Evolutionary conservation across 2,888 invertebrate species (phyloP), one percentile per base, ranked within the genome.

Genomic region (Eristalis pertinax): DNA sequence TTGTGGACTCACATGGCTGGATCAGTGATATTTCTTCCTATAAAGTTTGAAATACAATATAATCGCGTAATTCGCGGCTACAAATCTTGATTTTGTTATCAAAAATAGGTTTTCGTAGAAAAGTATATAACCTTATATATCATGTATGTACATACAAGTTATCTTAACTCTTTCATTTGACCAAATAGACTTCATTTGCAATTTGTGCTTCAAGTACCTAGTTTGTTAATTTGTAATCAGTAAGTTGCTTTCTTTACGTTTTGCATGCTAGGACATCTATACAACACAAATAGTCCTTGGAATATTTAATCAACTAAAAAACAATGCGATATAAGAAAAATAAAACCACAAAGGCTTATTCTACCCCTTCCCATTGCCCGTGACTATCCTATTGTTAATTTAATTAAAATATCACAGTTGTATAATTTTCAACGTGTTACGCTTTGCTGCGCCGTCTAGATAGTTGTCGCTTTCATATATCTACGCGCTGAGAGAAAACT

Each of bases 401-500:
- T 43, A 67, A 67, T 73, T 79, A 79, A 73, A 62, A 79, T 67
- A 73, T 38, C 38, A 38, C 38, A 13, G 13, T 38, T 38, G 11
- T 38, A 38, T 73, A n/a, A 43, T 24, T 32, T 67, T 73, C 56
- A 41, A 32, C 35, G 43, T 43, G 79, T 79, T 72, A 67, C 62
- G 72, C 43, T 72, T 72, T 67, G 67, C 26, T 75, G 56, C 65
- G 24, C 58, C 19, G 26, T 38, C 56, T 65, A 24, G 29, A 32
- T 43, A 60, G 65, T 65, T 22, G 35, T 19, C 41, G 72, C 22
- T 35, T 67, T 32, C 56, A 60, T 60, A 65, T 60, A n/a, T n/a
- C n/a, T n/a, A 67, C 72, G 58, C 65, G 41, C 43, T 65, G 26
- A 7, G 58, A 26, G 68, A 29, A 13, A 41, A 35, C 62, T 50